These are phyloP conservation scores for Nibea coibor DNA, from an alignment of 2,113 vertebrate genomes.

Conservation along the genomic window DNA sequence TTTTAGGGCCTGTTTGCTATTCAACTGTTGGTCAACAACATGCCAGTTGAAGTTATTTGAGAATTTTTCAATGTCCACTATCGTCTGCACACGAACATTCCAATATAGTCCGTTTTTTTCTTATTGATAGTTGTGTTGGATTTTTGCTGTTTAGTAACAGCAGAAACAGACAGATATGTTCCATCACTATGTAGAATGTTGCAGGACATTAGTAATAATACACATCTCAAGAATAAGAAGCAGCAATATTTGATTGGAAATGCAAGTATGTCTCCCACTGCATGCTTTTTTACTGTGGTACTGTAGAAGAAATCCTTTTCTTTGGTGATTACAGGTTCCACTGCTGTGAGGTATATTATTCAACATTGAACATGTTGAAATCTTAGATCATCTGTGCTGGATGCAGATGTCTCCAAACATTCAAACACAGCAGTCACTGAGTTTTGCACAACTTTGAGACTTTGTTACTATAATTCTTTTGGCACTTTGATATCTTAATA, in stretches of 20 bases:
- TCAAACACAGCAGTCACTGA: neutral
- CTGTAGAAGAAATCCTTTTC: neutral
- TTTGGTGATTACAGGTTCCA: neutral
- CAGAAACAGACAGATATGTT: neutral
- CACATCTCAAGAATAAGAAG: neutral
- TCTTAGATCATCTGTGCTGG: neutral
- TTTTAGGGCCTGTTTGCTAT: neutral
- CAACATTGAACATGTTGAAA: neutral
- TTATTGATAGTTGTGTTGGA: neutral
- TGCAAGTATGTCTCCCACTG: neutral
- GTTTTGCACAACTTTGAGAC: neutral
- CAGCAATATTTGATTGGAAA: constrained; percentile 1
- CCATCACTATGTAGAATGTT: neutral
- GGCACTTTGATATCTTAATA: neutral
- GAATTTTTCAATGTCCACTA: neutral
- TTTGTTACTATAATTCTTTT: neutral
- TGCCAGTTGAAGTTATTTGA: neutral
- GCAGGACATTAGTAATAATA: neutral
- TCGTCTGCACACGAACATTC: neutral
- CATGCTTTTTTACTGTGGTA: neutral
- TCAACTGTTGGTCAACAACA: no score
- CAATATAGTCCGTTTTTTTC: neutral
- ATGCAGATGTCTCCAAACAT: neutral
- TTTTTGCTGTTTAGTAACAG: neutral
- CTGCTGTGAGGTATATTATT: no score